These are phyloP conservation scores for Erpornis zantholeuca DNA, from an alignment of 2,113 vertebrate species.

Conservation along the genomic window DNA sequence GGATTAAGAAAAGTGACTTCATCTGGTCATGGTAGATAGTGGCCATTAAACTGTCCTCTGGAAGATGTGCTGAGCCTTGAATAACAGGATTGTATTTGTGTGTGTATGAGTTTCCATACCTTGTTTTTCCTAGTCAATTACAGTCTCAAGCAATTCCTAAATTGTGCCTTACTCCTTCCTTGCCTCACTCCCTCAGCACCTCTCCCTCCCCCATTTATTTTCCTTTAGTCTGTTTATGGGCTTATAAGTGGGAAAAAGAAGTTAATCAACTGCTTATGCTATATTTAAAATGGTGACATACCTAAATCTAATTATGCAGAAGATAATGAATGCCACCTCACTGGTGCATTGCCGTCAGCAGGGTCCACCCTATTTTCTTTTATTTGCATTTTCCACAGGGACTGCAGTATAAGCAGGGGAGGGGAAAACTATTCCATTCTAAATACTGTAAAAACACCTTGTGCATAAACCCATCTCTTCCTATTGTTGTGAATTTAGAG, in stretches of 20 bases:
- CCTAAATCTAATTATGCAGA: neutral
- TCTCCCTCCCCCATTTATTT: neutral
- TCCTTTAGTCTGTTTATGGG: neutral
- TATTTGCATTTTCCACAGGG: neutral
- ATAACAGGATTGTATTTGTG: neutral
- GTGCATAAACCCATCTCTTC: neutral
- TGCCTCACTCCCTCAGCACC: neutral
- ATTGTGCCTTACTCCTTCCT: neutral
- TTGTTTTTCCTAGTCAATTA: neutral
- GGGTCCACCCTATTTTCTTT: neutral
- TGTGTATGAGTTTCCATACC: neutral
- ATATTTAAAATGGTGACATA: neutral
- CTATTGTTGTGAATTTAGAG: neutral
- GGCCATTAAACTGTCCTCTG: neutral
- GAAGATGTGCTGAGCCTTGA: neutral
- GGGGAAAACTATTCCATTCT: neutral
- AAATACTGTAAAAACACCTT: neutral
- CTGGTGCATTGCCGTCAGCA: neutral
- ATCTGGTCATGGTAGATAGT: conserved; percentile 8
- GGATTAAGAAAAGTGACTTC: conserved; percentile 8
- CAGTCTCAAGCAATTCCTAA: neutral
- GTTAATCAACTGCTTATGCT: neutral
- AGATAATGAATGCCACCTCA: neutral
- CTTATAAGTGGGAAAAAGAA: neutral
- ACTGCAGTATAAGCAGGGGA: neutral